phyloP scores from a whole-genome alignment of 2,797 vertebrate genomes.

The Rhinichthys osculus region DNA sequence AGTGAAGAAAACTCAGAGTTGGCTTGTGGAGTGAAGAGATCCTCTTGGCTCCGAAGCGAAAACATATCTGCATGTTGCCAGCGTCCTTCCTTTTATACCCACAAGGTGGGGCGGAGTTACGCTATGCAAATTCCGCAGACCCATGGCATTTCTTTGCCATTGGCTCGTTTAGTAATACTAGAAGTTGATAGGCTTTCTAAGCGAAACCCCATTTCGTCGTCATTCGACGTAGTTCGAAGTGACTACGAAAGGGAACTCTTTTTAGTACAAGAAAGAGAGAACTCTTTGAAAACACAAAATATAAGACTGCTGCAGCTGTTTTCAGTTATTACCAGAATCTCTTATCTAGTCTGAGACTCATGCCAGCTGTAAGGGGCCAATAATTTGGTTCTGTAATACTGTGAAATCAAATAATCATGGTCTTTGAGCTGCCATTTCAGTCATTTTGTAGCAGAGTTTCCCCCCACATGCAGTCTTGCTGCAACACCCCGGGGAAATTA shows the following conservation, averaged over 20 bases:
- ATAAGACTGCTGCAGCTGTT: constrained; percentile 35
- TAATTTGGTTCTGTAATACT: constrained; percentile 56
- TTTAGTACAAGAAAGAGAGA: neutral
- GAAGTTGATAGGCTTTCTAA: no score
- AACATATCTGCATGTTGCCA: no score
- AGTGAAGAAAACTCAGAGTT: no score
- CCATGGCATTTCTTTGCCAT: no score
- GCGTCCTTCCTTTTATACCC: no score
- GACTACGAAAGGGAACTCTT: neutral
- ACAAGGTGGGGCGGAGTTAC: no score
- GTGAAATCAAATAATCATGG: constrained; percentile 59
- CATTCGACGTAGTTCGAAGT: no score
- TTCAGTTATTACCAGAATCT: constrained; percentile 45
- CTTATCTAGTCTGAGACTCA: constrained; percentile 31
- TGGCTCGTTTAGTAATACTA: no score
- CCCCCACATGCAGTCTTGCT: constrained; percentile 25
- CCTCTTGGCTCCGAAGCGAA: no score
- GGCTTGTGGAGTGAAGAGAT: no score
- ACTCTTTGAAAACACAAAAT: neutral
- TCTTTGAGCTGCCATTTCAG: constrained; percentile 47
- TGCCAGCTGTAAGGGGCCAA: constrained; percentile 37
- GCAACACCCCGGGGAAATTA: constrained; percentile 57
- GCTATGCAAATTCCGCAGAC: no score
- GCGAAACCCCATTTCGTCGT: no score
- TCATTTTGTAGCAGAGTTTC: constrained; percentile 41